Base-by-base conservation (phyloP, 2,888 invertebrate species). In the Amphipoea lucens region DNA sequence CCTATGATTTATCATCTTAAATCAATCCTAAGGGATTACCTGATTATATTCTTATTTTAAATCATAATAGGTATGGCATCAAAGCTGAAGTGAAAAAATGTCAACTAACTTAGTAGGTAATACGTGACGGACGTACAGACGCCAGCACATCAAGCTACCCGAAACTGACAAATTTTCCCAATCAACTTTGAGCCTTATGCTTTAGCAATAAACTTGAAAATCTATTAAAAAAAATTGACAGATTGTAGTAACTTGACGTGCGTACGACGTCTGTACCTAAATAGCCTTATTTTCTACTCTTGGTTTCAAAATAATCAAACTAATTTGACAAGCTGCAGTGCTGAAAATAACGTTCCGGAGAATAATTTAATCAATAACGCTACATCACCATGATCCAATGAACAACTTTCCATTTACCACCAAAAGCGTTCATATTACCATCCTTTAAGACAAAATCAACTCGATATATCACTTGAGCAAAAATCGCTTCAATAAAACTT, bases 401-500 rank as follows among this genome's bases (percentile, higher is more conserved):
- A 45, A 66, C 54, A 20, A 71, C 62, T 45, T 57, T 20, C 60
- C 17, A 80, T 86, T 78, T n/a, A 78, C 68, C 63, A 78, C 75
- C 76, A 66, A 76, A 71, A 74, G 17, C 20, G 62, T 77, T 67
- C 82, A 83, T 75, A 76, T 79, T 76, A 81, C 82, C 75, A 76
- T 85, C 70, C 74, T 79, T 67, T 82, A 76, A 74, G 29, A 69
- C 75, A 48, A 82, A 79, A 70, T 66, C 63, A 66, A 63, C 73
- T 42, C 67, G n/a, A 78, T 85, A 78, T 7, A 79, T 82, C 60
- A 82, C 67, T 74, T 75, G 0, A 78, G 67, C 70, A 29, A 85
- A 78, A 87, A 86, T 86, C 62, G 36, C 36, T 84, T 84, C 63
- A 89, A 86, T 88, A 87, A 88, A 88, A 88, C 71, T 88, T 81